phyloP scores from a whole-genome alignment of 2,797 vertebrate species.

The Amblyopsis hoosieri region DNA sequence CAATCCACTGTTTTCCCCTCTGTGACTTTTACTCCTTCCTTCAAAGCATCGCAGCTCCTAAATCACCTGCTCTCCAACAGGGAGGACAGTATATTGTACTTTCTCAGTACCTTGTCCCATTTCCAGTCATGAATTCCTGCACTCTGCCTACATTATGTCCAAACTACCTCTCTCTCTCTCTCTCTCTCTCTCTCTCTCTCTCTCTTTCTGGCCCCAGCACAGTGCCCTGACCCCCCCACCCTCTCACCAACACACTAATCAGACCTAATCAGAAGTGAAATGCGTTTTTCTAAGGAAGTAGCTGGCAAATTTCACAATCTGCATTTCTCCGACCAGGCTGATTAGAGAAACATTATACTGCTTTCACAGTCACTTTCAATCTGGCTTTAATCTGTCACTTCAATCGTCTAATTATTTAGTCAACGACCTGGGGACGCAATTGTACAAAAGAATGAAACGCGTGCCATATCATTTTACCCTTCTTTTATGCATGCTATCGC shows the following conservation, averaged over 20 bases:
- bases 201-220: constrained; percentile 43
- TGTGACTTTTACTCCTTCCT: constrained; percentile 60
- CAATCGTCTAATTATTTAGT: constrained; percentile 86
- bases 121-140: constrained; percentile 54
- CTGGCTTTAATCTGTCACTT: constrained; percentile 86
- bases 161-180: constrained; percentile 17
- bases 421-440: constrained; percentile 82
- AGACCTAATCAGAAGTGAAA: constrained; percentile 84
- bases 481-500: constrained; percentile 78
- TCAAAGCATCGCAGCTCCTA: constrained; percentile 66
- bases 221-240: constrained; percentile 65
- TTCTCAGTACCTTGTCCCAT: constrained; percentile 60
- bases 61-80: constrained; percentile 60
- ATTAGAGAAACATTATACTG: constrained; percentile 88
- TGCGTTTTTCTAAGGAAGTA: constrained; percentile 88
- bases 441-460: constrained; percentile 83
- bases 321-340: constrained; percentile 86
- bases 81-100: constrained; percentile 37
- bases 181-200: neutral
- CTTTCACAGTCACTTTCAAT: constrained; percentile 87
- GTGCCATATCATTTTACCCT: constrained; percentile 77
- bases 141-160: constrained; percentile 25
- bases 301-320: constrained; percentile 89
- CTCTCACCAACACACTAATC: constrained; percentile 73
- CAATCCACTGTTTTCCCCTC: constrained; percentile 60